Base-by-base conservation (phyloP, 1,140 invertebrate species). In the Drosophila quadrilineata region DNA sequence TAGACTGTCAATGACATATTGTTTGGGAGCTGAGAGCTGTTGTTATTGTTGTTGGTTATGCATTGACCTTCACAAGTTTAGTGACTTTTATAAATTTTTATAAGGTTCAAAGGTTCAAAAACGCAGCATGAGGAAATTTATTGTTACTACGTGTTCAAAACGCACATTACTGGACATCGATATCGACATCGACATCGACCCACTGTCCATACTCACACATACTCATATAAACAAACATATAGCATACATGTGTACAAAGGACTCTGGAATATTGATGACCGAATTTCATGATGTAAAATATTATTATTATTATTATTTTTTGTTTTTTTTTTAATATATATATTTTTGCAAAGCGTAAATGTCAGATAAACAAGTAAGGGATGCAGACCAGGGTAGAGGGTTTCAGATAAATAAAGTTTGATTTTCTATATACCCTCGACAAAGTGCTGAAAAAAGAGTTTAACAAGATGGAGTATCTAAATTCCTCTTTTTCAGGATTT, bases 251-350 rank as follows among this genome's bases (percentile, higher is more conserved):
- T 16, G 33, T 3, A 29, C 14, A 35, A 21, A 12, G 46, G 24
- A 28, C 29, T 52, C 29, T 14, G 28, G 76, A 76, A 82, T 82
- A 82, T 82, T 82, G 76, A 82, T 82, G 76, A 74, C 46, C 56
- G 59, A 84, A 76, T 71, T 82, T 82, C 77, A 82, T 82, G 69
- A 84, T 84, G 72, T 73, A 84, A n/a, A n/a, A n/a, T n/a, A n/a
- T n/a, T n/a, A n/a, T n/a, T n/a, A n/a, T n/a, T n/a, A n/a, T n/a
- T n/a, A n/a, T n/a, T n/a, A n/a, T n/a, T n/a, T n/a, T n/a, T n/a
- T n/a, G n/a, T n/a, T n/a, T n/a, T n/a, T n/a, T n/a, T n/a, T n/a
- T n/a, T n/a, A n/a, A n/a, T 76, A 72, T 49, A 69, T 49, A 63
- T 49, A 64, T 59, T 53, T 76, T 68, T 82, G 63, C 67, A 76